Evolutionary conservation across 1,140 invertebrate genomes (phyloP), one percentile per base, ranked within the genome.

Genomic region (Capitella teleta): DNA sequence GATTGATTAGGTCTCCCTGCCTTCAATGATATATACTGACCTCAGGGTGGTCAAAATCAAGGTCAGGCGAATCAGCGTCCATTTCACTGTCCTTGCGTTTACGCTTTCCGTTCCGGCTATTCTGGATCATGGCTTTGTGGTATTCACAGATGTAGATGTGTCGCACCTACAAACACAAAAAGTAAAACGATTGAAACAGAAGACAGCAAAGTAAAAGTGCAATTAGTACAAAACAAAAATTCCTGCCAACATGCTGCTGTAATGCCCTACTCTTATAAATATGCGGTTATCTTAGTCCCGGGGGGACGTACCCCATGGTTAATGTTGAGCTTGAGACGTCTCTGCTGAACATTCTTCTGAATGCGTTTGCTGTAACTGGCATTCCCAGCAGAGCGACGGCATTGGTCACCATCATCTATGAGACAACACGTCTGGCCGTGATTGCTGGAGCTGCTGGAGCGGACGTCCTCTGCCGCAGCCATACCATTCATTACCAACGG

Each of bases 71-170:
- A 2, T 63, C 66, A 51, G 84, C 86, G 61, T 93, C 90, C 64
- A 92, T 88, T 57, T 94, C 88, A 6, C 87, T 92, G 63, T 95
- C 89, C 52, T 87, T 80, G 52, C 87, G 78, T 40, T 87, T 81
- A 57, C 91, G 85, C 52, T 77, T 77, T n/a, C n/a, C n/a, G 3
- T 83, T 84, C 55, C 91, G 79, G 12, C 90, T 87, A 68, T 83
- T 87, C 68, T 95, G 91, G 59, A 96, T 96, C 57, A 93, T 84
- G 65, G 82, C 82, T 74, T 97, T 96, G 68, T 96, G 92, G 64
- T 85, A 83, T 67, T 97, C 92, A 76, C 93, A 96, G 60, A 97
- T 97, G 67, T 96, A 96, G 63, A 86, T 92, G 63, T 96, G 91
- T 58, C 84, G 78, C 30, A 86, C 87, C 87, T 91, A 69, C 38